Base-by-base conservation (phyloP, 2,113 vertebrate genomes). In the Genyomyrus donnyi region DNA sequence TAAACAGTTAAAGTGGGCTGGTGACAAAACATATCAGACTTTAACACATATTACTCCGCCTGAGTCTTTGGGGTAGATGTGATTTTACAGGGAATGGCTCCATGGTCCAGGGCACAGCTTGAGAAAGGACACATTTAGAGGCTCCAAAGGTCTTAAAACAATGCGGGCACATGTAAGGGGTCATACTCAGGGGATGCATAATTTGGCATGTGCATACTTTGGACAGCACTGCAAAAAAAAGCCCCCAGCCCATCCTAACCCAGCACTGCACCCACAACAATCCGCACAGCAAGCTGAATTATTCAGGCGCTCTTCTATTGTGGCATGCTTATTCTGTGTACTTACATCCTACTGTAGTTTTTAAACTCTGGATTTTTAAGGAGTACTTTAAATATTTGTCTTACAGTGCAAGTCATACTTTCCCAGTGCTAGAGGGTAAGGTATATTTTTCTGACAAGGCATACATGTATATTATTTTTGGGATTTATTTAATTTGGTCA, bases 151-250 rank as follows among this genome's bases (percentile, higher is more conserved):
- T 93, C 92, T 91, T 95, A 93, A 93, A 95, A 95, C 95, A 94
- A 95, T 95, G 94, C 89, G 92, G 94, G 90, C 87, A 19, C 92
- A 94, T 91, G 95, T 96, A 94, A 92, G 31, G 90, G 95, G 96
- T 94, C 89, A 89, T 92, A 0, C 91, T 93, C 92, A 74, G 56
- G 92, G 94, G 94, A 93, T 95, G 93, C 94, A 93, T 93, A 93
- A 92, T 91, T 91, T 95, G 95, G 95, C 96, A 96, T 97, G 95
- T 95, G 95, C 94, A 96, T 96, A 95, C 95, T 94, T 93, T 96
- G 95, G 95, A 95, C 95, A 96, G 93, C 93, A 93, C 97, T 95
- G 94, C 93, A 92, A 24, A 42, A 83, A 80, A 80, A 83, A 45
- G 15, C n/a, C 42, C 80, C 21, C n/a, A 27, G 48, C 24, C 85